phyloP scores from a whole-genome alignment of 1,140 invertebrate genomes.

The Ridgeia piscesae region DNA sequence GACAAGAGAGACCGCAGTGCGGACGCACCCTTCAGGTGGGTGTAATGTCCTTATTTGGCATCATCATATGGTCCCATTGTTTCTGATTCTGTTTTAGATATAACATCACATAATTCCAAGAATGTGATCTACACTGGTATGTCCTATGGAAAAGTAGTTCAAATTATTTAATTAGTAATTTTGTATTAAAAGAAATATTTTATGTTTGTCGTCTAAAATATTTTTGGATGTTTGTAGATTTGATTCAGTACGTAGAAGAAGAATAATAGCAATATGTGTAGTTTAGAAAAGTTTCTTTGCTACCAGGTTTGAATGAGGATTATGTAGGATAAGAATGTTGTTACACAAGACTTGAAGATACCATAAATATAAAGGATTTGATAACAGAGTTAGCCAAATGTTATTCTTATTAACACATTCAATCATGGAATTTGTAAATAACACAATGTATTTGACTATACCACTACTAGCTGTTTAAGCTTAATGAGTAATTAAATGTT shows the following conservation, averaged over 20 bases:
- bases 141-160: background rate
- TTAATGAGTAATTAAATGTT: background rate
- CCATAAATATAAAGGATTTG: background rate
- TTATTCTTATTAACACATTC: background rate
- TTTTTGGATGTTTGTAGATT: background rate
- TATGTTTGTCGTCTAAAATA: background rate
- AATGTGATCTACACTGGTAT: background rate
- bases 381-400: background rate
- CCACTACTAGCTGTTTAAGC: background rate
- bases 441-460: background rate
- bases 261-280: background rate
- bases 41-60: background rate
- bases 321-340: background rate
- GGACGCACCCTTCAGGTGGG: conserved; percentile 46
- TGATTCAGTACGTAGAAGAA: background rate
- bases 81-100: background rate
- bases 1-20: conserved; percentile 38
- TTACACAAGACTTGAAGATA: background rate
- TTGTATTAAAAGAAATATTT: background rate
- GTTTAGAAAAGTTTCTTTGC: background rate
- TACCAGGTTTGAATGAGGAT: background rate
- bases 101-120: background rate
- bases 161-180: background rate
- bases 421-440: background rate
- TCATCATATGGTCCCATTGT: background rate